Evolutionary conservation across 2,888 invertebrate genomes (phyloP), one percentile per base, ranked within the genome.

Genomic region (Epinotia bilunana): DNA sequence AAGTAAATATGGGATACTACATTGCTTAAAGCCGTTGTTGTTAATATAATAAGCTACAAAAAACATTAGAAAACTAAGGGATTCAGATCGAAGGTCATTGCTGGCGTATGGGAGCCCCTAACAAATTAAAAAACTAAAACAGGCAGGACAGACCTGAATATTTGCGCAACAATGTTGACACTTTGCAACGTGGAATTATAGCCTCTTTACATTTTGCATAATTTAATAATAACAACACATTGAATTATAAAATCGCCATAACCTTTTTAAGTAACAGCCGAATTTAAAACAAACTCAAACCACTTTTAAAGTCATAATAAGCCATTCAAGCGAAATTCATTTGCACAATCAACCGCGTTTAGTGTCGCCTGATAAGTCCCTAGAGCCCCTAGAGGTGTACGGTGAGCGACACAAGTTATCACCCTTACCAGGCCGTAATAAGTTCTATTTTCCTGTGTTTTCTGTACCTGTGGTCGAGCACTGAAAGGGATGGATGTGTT

Each of bases 401-500:
- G 53, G 43, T 60, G 11, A n/a, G 53, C 74, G 53, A 43, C 70
- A 49, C 9, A 58, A 55, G 28, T 57, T 49, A 53, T 53, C 53
- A 58, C 18, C 64, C 70, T 64, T 65, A 53, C 23, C 1, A 16
- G 53, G 28, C 61, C 6, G 65, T 20, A 49, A 65, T 74, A 60
- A 16, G 33, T 9, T 16, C 65, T 65, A 20, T 70, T 64, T 39
- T 39, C 39, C 39, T 39, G 39, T 33, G 33, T 33, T 33, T 33
- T 33, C 49, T 7, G 16, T 64, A 58, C 57, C 64, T 46, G 46
- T 71, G 58, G 43, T 57, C 63, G 70, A 60, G n/a, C 43, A 20
- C 33, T 71, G 18, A 80, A 81, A 82, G 79, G 80, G 78, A 82
- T 86, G 87, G 87, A 86, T 83, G 81, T 78, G 81, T 78, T 78